phyloP scores from a whole-genome alignment of 2,113 vertebrate species.

The Oryzias javanicus region DNA sequence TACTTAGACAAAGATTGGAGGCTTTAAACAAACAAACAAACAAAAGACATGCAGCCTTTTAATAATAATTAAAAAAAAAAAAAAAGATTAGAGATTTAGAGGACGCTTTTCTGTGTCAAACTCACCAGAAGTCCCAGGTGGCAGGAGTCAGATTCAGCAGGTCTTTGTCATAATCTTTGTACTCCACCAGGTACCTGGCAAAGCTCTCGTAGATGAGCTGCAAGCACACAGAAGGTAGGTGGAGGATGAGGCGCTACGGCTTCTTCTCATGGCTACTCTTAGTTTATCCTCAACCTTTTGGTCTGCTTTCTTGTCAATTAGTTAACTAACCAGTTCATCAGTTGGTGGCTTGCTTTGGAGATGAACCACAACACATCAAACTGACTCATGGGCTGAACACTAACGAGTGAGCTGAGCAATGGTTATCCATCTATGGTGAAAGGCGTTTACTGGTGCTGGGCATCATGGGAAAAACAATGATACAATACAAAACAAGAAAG shows the following conservation, averaged over 20 bases:
- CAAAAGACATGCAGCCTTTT: not conserved
- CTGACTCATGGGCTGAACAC: too few relatives aligned
- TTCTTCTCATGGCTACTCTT: too few relatives aligned
- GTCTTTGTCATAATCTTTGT: conserved; percentile 88
- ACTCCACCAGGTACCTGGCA: conserved; percentile 86
- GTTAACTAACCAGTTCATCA: too few relatives aligned
- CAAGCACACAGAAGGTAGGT: conserved; percentile 14
- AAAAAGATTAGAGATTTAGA: not conserved
- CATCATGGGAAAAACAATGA: too few relatives aligned
- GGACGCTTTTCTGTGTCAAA: conserved; percentile 19
- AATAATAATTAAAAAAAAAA: not conserved
- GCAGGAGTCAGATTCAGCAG: conserved; percentile 84
- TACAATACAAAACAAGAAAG: too few relatives aligned
- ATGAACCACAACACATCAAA: too few relatives aligned
- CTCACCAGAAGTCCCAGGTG: conserved; percentile 94
- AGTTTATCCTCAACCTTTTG: too few relatives aligned
- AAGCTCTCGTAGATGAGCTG: conserved; percentile 96
- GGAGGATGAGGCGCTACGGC: not conserved
- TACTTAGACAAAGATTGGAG: not conserved
- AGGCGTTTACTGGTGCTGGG: too few relatives aligned
- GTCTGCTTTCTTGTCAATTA: too few relatives aligned
- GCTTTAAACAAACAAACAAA: not conserved
- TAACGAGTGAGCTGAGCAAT: too few relatives aligned
- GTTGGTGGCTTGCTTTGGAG: too few relatives aligned
- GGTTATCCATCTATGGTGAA: too few relatives aligned